phyloP scores from a whole-genome alignment of 2,888 invertebrate genomes.

The Pseudeuparius sepicola region DNA sequence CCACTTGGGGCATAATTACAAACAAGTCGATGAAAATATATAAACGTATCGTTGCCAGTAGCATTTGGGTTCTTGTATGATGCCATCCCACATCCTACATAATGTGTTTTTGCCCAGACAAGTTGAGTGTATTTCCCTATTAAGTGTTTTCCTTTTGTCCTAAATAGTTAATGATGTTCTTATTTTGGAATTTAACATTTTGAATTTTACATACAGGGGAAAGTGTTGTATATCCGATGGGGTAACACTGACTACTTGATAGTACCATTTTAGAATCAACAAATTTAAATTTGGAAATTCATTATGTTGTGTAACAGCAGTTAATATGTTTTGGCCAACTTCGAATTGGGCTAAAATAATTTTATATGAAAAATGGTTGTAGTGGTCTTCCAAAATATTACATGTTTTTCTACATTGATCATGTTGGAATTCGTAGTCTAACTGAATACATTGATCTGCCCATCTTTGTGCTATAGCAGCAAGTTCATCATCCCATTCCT shows the following conservation, averaged over 20 bases:
- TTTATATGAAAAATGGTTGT: slow-evolving; percentile 5
- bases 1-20: slow-evolving; percentile 28
- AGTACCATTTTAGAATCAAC: slow-evolving; percentile 26
- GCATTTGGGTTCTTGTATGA: slow-evolving; percentile 18
- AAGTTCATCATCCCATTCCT: slow-evolving; percentile 26
- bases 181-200: too few relatives aligned
- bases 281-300: slow-evolving; percentile 23
- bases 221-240: slow-evolving; percentile 24
- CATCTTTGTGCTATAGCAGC: slow-evolving; percentile 26
- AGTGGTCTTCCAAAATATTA: slow-evolving; percentile 15
- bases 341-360: slow-evolving; percentile 21
- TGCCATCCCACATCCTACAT: slow-evolving; percentile 25
- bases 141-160: slow-evolving; percentile 22
- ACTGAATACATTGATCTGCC: slow-evolving; percentile 25
- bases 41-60: neutral
- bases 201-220: slow-evolving; percentile 24
- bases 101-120: slow-evolving; percentile 24
- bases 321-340: slow-evolving; percentile 26
- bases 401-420: slow-evolving; percentile 24
- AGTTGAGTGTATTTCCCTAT: slow-evolving; percentile 27
- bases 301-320: slow-evolving; percentile 18
- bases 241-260: slow-evolving; percentile 24
- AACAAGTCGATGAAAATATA: slow-evolving; percentile 23
- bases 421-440: slow-evolving; percentile 22
- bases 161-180: too few relatives aligned